Base-by-base conservation (phyloP, 1,140 invertebrate species). In the Aphidius gifuensis region DNA sequence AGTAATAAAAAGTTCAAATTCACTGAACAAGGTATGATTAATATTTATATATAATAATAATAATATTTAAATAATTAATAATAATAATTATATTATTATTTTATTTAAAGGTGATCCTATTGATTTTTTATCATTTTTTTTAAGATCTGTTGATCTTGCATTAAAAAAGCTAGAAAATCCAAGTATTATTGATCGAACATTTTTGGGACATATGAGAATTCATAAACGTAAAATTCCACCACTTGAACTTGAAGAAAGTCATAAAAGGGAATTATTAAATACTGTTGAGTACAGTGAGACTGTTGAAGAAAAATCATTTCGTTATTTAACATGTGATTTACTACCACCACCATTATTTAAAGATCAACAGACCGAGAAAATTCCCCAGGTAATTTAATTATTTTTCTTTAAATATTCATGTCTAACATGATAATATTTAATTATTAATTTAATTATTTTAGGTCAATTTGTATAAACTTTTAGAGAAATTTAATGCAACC, bases 1-100 rank as follows among this genome's bases (percentile, higher is more conserved):
- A 98, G 95, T 71, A 94, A 96, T 77, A 99, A 99, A 74, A 88
- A 89, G 69, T 99, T 99, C 78, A 97, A 99, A 76, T 98, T 99
- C 75, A 99, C 96, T 3, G 89, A 97, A 75, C 98, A 99, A 87
- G 95, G 92, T 91, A 23, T 9, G 32, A 1, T 39, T 43, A 42
- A 23, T 9, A 44, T 44, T 44, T 9, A 6, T 7, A 6, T 44
- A 6, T 44, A 6, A 9, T 44, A 44, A 9, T 44, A 44, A 44
- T 44, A 9, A 6, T 16, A 16, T 16, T 49, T 55, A 21, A 43
- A 6, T 11, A 42, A 48, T 3, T 40, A 16, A 39, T 45, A 16
- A 55, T 42, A 56, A 56, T 7, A 48, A 32, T 38, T 42, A 47
- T 21, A 9, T 23, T 49, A n/a, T 40, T 69, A 68, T 61, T 65